Conservation (phyloP, 2,888 invertebrate species). For the Agriotes lineatus region DNA sequence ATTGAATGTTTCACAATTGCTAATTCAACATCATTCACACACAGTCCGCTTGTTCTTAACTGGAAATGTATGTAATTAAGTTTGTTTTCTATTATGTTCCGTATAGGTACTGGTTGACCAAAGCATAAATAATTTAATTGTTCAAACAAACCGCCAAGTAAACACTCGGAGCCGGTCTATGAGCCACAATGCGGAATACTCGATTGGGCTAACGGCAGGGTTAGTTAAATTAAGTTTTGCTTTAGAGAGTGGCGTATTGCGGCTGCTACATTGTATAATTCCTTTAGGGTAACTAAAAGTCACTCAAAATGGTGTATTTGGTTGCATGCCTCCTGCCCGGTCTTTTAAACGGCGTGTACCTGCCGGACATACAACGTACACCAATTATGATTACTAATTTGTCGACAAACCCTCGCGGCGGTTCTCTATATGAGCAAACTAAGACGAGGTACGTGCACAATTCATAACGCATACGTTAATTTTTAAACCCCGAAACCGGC, state of each 20-base stretch:
- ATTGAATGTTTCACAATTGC: constrained; percentile 67
- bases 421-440: background rate
- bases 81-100: constrained; percentile 67
- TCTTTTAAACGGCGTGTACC: constrained; percentile 40
- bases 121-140: constrained; percentile 66
- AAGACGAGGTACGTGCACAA: too few species aligned
- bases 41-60: constrained; percentile 64
- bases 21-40: constrained; percentile 65
- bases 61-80: constrained; percentile 65
- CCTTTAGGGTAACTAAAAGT: constrained; percentile 60
- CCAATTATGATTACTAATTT: constrained; percentile 45
- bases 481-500: too few species aligned
- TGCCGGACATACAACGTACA: constrained; percentile 39
- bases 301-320: constrained; percentile 56
- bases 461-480: too few species aligned
- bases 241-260: constrained; percentile 58
- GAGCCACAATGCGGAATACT: constrained; percentile 44
- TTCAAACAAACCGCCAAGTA: constrained; percentile 55
- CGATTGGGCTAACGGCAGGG: constrained; percentile 53
- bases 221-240: constrained; percentile 64
- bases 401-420: constrained; percentile 39
- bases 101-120: constrained; percentile 61
- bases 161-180: constrained; percentile 45
- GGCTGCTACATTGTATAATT: constrained; percentile 59
- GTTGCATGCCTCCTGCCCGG: constrained; percentile 36